Base-by-base conservation (phyloP, 2,888 invertebrate species). In the Apodemia mormo region DNA sequence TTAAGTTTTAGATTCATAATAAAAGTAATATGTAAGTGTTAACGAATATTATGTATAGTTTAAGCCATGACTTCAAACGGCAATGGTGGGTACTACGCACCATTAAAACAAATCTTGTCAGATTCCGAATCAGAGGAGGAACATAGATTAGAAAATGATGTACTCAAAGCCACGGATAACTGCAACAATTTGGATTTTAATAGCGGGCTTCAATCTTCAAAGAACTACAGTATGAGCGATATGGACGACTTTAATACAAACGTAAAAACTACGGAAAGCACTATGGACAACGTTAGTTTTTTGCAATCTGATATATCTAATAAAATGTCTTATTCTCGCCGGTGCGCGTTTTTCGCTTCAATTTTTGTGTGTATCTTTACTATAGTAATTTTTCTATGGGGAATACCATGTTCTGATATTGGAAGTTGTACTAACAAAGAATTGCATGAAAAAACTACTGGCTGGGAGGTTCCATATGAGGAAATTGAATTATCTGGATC, bases 91-190 rank as follows among this genome's bases (percentile, higher is more conserved):
- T 94, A 95, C 79, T 97, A 97, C 85, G 95, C 96, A 79, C 97
- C 96, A 70, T 86, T 97, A 80, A 96, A 96, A 74, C 97, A 97
- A 90, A 95, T 95, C 76, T 92, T 97, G 78, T 95, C 96, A 70
- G 97, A 97, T 86, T 96, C 96, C 0, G 96, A 96, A 79, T 96
- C 96, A 0, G 96, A 96, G 80, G 96, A 96, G 80, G 96, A 96
- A 49, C 84, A 86, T 22, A 88, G 87, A 77, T 74, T 88, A 65
- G 86, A 90, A 75, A 85, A 91, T 87, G 87, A 81, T 64, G 78
- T 85, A 68, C 83, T 86, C 71, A 86, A 87, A 79, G 80, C 82
- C 65, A 81, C 86, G 12, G 90, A 89, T 56, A 89, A 88, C 75
- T 90, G 88, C 78, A 90, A 90, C 75, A 89, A 91, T 76, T 76